Evolutionary conservation across 2,113 vertebrate species (phyloP).

Genomic region (Eurypyga helias): DNA sequence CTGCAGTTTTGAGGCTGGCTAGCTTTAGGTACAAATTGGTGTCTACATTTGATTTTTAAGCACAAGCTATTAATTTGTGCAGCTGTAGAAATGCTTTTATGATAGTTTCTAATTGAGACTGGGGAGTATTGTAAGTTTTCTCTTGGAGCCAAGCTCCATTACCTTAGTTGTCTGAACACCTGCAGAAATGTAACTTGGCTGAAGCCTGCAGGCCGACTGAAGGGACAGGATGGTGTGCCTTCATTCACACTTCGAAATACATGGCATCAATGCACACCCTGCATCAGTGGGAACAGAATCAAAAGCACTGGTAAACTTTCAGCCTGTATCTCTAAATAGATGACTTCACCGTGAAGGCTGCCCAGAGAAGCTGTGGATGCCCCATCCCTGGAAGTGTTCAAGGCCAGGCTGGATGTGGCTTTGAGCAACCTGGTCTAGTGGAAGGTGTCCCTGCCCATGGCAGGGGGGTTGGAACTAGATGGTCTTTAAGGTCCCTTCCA

Average conservation of each 20-base stretch:
- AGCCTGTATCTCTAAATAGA: background rate
- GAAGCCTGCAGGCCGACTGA: background rate
- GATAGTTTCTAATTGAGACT: background rate
- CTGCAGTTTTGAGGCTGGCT: background rate
- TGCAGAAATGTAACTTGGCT: background rate
- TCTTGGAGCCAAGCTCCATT: background rate
- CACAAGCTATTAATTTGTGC: background rate
- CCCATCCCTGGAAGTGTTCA: too few relatives aligned
- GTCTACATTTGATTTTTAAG: background rate
- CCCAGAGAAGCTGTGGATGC: too few relatives aligned
- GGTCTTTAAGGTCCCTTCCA: too few relatives aligned
- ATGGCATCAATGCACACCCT: background rate
- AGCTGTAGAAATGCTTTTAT: background rate
- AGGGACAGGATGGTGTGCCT: background rate
- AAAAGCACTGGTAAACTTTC: background rate
- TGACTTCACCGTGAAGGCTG: background rate
- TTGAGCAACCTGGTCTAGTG: too few relatives aligned
- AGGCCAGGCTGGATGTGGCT: too few relatives aligned
- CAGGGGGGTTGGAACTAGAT: too few relatives aligned
- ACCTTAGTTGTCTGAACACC: background rate
- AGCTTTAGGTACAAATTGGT: background rate
- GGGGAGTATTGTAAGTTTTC: background rate
- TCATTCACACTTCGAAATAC: background rate
- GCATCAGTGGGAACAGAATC: background rate
- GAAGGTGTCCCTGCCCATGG: too few relatives aligned